phyloP scores from a whole-genome alignment of 2,888 invertebrate species.

The Acronicta psi region DNA sequence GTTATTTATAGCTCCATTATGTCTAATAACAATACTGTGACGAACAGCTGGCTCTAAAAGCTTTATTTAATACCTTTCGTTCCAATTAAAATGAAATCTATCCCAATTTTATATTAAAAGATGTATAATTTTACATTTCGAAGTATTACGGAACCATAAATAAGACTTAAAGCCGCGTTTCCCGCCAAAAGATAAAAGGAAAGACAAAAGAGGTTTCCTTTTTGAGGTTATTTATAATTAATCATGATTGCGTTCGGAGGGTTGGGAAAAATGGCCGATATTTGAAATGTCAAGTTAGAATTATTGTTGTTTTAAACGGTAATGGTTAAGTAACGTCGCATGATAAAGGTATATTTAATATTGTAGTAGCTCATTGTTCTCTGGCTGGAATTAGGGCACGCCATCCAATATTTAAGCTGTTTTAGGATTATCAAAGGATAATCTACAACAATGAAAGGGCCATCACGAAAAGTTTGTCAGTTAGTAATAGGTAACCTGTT shows the following conservation, averaged over 20 bases:
- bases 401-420: neutral
- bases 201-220: slow-evolving; percentile 41
- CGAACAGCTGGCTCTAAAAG: neutral
- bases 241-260: slow-evolving; percentile 27
- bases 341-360: slow-evolving; percentile 9
- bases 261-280: slow-evolving; percentile 16
- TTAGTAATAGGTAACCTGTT: no score
- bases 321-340: slow-evolving; percentile 2
- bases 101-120: slow-evolving; percentile 7
- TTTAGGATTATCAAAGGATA: neutral
- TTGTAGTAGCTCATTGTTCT: neutral
- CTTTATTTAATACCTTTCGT: slow-evolving; percentile 23
- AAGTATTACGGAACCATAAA: slow-evolving; percentile 49
- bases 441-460: no score
- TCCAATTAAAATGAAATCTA: slow-evolving; percentile 33
- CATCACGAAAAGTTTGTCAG: no score
- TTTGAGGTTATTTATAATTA: slow-evolving; percentile 49
- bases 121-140: slow-evolving; percentile 7
- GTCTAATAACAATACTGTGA: neutral
- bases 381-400: neutral
- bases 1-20: no score
- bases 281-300: slow-evolving; percentile 9
- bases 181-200: slow-evolving; percentile 13
- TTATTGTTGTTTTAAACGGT: slow-evolving; percentile 12
- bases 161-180: slow-evolving; percentile 16